These are phyloP conservation scores for Melanotaenia parkinsoni DNA, from an alignment of 2,797 vertebrate species.

Conservation along the genomic window DNA sequence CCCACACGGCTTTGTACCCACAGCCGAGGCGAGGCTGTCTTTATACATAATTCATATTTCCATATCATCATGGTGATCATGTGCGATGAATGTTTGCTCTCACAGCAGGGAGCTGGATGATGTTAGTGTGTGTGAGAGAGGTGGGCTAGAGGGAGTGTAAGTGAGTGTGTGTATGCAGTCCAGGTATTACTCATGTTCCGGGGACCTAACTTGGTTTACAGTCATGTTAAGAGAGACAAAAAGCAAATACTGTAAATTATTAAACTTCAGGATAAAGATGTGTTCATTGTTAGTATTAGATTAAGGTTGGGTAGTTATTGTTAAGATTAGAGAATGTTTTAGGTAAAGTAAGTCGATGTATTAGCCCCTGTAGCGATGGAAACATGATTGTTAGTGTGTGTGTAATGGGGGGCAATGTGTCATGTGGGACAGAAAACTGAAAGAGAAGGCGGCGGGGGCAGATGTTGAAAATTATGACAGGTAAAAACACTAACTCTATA, in stretches of 20 bases:
- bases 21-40: constrained; percentile 69
- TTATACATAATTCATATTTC: constrained; percentile 82
- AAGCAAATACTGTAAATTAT: not conserved
- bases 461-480: constrained; percentile 42
- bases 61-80: constrained; percentile 81
- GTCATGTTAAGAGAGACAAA: not conserved
- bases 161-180: not conserved
- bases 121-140: constrained; percentile 25
- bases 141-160: constrained; percentile 36
- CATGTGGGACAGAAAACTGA: constrained; percentile 62
- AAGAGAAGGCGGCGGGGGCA: constrained; percentile 11
- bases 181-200: not conserved
- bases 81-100: constrained; percentile 76
- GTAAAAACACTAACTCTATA: constrained; percentile 38
- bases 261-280: not conserved
- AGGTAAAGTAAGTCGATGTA: not conserved
- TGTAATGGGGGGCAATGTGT: constrained; percentile 47
- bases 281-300: constrained; percentile 2
- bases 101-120: constrained; percentile 68
- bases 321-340: not conserved
- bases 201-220: not conserved
- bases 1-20: constrained; percentile 75
- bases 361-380: not conserved
- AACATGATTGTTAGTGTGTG: constrained; percentile 9
- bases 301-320: constrained; percentile 19